These are phyloP conservation scores for Rhyacophila evoluta DNA, from an alignment of 2,888 invertebrate species.

Conservation along the genomic window DNA sequence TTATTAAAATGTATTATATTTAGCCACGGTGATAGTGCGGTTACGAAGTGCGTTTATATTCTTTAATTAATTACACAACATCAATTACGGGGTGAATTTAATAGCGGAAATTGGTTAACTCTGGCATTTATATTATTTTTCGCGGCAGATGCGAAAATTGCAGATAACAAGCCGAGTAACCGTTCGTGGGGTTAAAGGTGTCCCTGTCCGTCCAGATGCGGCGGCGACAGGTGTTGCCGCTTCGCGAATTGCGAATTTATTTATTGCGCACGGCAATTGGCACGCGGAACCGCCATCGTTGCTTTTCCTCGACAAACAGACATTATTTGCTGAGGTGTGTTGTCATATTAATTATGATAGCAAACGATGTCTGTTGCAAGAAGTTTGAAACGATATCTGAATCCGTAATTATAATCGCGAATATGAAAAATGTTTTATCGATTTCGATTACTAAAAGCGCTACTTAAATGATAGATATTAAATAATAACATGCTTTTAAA, in stretches of 20 bases:
- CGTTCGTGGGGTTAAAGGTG: slow-evolving; percentile 1
- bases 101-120: background rate
- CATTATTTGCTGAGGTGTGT: background rate
- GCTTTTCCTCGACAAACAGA: background rate
- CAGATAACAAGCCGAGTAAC: background rate
- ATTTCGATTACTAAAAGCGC: no score
- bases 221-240: slow-evolving; percentile 5
- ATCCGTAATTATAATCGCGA: no score
- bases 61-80: no score
- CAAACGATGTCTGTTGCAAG: background rate
- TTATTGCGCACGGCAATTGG: slow-evolving; percentile 2
- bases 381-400: background rate
- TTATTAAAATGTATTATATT: no score
- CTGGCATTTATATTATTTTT: background rate
- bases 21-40: no score
- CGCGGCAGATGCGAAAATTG: slow-evolving; percentile 15
- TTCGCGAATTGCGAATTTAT: background rate
- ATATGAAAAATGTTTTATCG: no score
- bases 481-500: no score
- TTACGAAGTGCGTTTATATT: no score
- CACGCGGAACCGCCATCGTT: background rate
- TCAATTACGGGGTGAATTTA: no score
- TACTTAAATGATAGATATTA: no score
- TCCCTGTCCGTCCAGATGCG: background rate
- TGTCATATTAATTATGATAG: background rate